Evolutionary conservation across 2,797 vertebrate genomes (phyloP).

Genomic region (Vireo griseus): DNA sequence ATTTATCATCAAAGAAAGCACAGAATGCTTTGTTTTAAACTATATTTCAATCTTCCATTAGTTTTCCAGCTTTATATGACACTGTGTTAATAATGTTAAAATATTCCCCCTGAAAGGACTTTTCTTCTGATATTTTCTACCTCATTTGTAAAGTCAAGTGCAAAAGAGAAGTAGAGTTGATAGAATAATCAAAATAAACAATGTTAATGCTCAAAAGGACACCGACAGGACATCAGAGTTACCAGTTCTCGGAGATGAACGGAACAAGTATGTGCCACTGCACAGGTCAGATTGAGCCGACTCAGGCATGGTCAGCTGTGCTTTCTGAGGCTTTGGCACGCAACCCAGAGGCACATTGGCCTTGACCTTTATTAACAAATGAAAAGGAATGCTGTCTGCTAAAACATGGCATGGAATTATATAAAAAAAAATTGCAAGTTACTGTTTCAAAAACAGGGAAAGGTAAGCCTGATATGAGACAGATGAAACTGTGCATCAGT

Average conservation of each 20-base stretch:
- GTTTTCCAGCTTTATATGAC: not conserved
- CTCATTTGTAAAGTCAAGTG: not conserved
- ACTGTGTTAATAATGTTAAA: not conserved
- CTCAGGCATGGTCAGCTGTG: not conserved
- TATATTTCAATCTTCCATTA: not conserved
- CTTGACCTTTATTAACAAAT: not conserved
- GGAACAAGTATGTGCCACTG: fast-evolving
- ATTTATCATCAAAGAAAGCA: not conserved
- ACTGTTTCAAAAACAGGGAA: not conserved
- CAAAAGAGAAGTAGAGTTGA: not conserved
- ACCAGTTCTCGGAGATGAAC: not conserved
- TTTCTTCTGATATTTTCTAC: not conserved
- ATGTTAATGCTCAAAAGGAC: not conserved
- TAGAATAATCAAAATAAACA: not conserved
- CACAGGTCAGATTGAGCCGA: not conserved
- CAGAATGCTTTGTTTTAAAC: not conserved
- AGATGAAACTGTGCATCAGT: not conserved
- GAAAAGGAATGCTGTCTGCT: not conserved
- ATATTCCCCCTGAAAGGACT: not conserved
- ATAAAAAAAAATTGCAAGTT: not conserved
- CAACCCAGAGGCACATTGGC: not conserved
- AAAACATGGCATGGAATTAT: not conserved
- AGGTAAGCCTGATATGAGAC: not conserved
- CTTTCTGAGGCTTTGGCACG: not conserved
- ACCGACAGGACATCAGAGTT: not conserved